phyloP scores from a whole-genome alignment of 1,140 invertebrate species.

The Heliconius hewitsoni region DNA sequence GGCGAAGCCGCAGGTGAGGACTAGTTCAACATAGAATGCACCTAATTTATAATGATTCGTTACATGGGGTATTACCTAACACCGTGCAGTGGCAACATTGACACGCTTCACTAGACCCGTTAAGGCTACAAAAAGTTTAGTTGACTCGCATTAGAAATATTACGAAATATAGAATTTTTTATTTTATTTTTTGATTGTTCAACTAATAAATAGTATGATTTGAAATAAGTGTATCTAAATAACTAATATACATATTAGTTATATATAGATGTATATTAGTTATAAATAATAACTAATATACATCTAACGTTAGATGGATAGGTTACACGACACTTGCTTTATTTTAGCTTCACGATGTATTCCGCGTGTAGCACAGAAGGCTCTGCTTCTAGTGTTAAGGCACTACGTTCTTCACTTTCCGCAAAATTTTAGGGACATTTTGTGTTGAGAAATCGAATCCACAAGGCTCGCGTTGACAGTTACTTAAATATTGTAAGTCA shows the following conservation, averaged over 20 bases:
- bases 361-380: too few relatives aligned
- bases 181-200: not conserved
- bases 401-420: too few relatives aligned
- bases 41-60: not conserved
- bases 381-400: too few relatives aligned
- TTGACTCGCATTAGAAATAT: not conserved
- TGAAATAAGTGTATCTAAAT: not conserved
- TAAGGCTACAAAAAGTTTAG: constrained; percentile 4
- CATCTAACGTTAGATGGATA: too few relatives aligned
- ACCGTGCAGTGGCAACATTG: not conserved
- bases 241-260: not conserved
- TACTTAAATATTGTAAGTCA: too few relatives aligned
- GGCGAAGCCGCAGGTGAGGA: not conserved
- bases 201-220: not conserved
- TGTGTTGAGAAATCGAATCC: too few relatives aligned
- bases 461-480: too few relatives aligned
- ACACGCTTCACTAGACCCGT: constrained; percentile 15
- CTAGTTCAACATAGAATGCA: not conserved
- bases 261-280: too few relatives aligned
- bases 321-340: too few relatives aligned
- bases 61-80: constrained; percentile 5
- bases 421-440: too few relatives aligned
- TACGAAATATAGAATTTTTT: not conserved
- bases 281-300: too few relatives aligned
- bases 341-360: too few relatives aligned